Base-by-base conservation (phyloP, 2,113 vertebrate species). In the Axis porcinus region DNA sequence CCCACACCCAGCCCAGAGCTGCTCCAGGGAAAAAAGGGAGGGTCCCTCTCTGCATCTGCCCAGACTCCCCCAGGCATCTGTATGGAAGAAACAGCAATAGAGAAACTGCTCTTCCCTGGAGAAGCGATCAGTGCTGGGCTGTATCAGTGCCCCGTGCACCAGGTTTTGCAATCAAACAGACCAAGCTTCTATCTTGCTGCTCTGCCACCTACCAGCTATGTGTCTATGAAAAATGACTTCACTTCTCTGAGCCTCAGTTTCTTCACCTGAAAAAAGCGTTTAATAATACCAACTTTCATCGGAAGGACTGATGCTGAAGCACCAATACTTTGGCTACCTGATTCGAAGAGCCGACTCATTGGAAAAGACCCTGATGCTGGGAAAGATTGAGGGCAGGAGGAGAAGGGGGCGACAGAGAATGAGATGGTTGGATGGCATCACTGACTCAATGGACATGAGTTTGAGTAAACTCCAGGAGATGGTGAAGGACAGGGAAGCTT, bases 51-150 rank as follows among this genome's bases (percentile, higher is more conserved):
- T 11, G 52, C 27, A 12, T 36, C 70, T 60, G 21, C n/a, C 30
- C 2, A 45, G 28, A 57, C 28, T 45, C 36, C 45, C 33, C 2
- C 0, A 43, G 55, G 27, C 6, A 0, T 70, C 50, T 25, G n/a
- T 30, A 12, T 1, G 33, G 27, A 62, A 11, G 50, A 81, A 55
- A 40, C 25, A 1, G 25, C 13, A 7, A 17, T 6, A 3, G n/a
- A 36, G 83, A 95, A 96, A 43, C 45, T 16, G 13, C 7, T 47
- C 9, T 62, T 86, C 57, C 78, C 82, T 64, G 33, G 19, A 79
- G 70, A 97, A 64, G 40, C 64, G 52, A 0, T 40, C 1, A 5
- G 58, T 6, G 23, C 67, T 11, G 52, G 52, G 79, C 36, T 57
- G 27, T 11, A 19, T 16, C 47, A n/a, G 30, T 25, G 30, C 28